Percentiles rank a stretch among this genome's conserved stretches.
These are phyloP conservation scores for Cebus imitator DNA, from an alignment of 2,113 vertebrate genomes.

Conservation along the genomic window DNA sequence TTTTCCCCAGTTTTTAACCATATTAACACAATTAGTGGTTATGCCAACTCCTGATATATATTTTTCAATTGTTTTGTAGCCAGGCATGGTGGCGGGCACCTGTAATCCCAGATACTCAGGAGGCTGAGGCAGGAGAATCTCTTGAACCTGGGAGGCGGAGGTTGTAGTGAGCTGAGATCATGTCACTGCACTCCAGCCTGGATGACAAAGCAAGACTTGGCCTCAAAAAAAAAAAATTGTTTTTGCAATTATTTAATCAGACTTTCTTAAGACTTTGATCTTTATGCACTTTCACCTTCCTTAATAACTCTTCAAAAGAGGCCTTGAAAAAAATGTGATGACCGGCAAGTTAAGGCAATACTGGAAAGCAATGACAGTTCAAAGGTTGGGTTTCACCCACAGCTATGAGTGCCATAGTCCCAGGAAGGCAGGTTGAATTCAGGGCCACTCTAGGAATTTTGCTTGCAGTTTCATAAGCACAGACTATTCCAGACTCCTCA, in stretches of 20 bases:
- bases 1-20: constrained; percentile 19
- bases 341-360: neutral
- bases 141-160: too few species aligned
- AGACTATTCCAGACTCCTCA: neutral
- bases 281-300: neutral
- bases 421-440: neutral
- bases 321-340: neutral
- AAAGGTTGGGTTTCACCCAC: neutral
- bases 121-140: too few species aligned
- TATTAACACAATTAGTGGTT: neutral
- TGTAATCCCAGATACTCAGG: too few species aligned
- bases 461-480: neutral
- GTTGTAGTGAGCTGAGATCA: too few species aligned
- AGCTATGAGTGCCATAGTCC: neutral
- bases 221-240: neutral
- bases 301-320: neutral
- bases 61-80: neutral
- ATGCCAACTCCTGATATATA: neutral
- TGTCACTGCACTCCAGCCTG: too few species aligned
- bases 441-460: neutral
- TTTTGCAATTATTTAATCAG: constrained; percentile 19
- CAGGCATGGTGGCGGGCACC: too few species aligned
- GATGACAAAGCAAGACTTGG: too few species aligned
- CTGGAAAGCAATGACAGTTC: neutral
- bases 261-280: constrained; percentile 6